Evolutionary conservation across 2,113 vertebrate genomes (phyloP), one percentile per base, ranked within the genome.

Genomic region (Garra rufa): DNA sequence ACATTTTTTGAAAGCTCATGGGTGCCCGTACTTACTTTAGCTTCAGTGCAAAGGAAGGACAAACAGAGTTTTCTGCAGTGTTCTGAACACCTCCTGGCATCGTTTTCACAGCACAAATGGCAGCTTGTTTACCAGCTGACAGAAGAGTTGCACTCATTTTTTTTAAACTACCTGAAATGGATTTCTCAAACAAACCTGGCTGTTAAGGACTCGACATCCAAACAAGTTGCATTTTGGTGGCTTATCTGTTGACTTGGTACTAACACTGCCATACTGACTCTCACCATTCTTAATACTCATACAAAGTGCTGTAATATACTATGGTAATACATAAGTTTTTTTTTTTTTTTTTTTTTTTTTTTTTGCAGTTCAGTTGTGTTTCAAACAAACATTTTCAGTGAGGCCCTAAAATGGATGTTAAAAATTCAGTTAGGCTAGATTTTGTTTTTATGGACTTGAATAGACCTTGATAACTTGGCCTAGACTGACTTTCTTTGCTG

Each of bases 101-200:
- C 48, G 77, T 67, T 78, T 67, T 80, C 77, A 67, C 77, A 65
- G 59, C 43, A 67, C 15, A 80, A 80, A 67, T 48, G 15, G 59
- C 41, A 80, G 41, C 24, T 65, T 80, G 59, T 80, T 80, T 67
- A 65, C 59, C 43, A 65, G 24, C 41, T 80, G 77, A 80, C 77
- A 67, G 43, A 48, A 21, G 21, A 80, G 28, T 43, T 78, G 76
- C 21, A 59, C 8, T 44, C 26, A 46, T 61, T 61, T 41, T 61
- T 41, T 77, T 77, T 26, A 77, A 65, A 21, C 21, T 79, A 63
- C 76, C 38, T 63, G 26, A 13, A 28, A 15, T 63, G 38, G 19
- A 43, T 77, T 59, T 77, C 50, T 59, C 76, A 77, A 80, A 63
- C 26, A 44, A 50, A 28, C n/a, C 59, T 46, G 26, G 43, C n/a